Base-by-base conservation (phyloP, 1,140 invertebrate species). In the Monomorium pharaonis region DNA sequence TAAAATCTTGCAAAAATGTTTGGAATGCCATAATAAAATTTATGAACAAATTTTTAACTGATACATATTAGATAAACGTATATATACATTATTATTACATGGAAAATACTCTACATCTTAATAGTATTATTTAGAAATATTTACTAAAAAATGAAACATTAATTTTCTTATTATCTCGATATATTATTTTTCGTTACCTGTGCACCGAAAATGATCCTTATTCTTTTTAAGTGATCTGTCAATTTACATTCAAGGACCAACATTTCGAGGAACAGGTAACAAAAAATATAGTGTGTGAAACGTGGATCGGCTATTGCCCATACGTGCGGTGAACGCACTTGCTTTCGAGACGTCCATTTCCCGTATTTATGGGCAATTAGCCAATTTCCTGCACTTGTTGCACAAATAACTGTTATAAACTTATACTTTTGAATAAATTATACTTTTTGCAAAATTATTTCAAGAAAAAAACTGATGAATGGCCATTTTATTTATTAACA, bases 401-500 rank as follows among this genome's bases (percentile, higher is more conserved):
- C 33, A 37, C 5, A 3, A 2, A 3, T 5, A 37, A 5, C 33
- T 37, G 5, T 62, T 7, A 10, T 33, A 12, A 67, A 51, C 21
- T 49, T 16, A 37, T 5, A 2, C 37, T 37, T 54, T 9, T 37
- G 5, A 24, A n/a, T n/a, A n/a, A n/a, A n/a, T n/a, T n/a, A n/a
- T n/a, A n/a, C n/a, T n/a, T n/a, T n/a, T n/a, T n/a, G n/a, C n/a
- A n/a, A 37, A 37, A 33, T 37, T 24, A 16, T 70, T 72, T 42
- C 7, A 83, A 81, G 42, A 44, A 54, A 42, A 42, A 51, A 78
- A 80, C 10, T 83, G 56, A 74, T 72, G 47, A 83, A 72, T 60
- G 51, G 27, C 14, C n/a, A 33, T 60, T 60, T 83, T 72, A 74
- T 83, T 83, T 83, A 74, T 72, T 81, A 72, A 81, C 78, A 83